Conservation (phyloP, 2,113 vertebrate species). For the Ceratotherium simum region DNA sequence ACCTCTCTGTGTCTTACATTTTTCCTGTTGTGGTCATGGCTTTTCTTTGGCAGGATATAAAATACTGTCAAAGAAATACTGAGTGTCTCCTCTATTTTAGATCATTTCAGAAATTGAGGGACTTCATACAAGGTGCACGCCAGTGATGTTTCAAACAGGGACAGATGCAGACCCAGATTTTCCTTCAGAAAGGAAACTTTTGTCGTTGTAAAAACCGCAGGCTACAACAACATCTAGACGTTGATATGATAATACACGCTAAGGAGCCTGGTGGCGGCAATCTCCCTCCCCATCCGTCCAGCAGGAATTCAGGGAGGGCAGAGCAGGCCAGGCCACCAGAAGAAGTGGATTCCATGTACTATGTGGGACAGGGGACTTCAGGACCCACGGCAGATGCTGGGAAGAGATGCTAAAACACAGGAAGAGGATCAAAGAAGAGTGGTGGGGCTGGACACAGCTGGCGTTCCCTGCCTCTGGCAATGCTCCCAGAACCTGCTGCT, state of each 20-base stretch:
- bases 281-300: fast-evolving
- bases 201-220: neutral
- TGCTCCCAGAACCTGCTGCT: neutral
- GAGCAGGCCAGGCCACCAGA: neutral
- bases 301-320: neutral
- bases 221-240: neutral
- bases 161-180: neutral
- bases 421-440: neutral
- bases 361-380: neutral
- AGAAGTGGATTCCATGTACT: neutral
- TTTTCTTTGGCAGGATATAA: conserved; percentile 18
- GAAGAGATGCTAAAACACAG: neutral
- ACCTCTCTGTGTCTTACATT: neutral
- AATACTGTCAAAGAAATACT: neutral
- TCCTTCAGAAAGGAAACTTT: neutral
- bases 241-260: neutral
- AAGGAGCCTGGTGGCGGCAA: fast-evolving
- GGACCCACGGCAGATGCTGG: neutral
- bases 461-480: neutral
- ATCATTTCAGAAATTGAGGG: neutral
- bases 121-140: neutral
- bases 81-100: neutral
- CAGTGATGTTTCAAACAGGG: neutral
- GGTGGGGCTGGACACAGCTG: neutral
- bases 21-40: neutral